Percentiles rank a stretch among this genome's conserved stretches.
These are phyloP conservation scores for Epiblema foenella DNA, from an alignment of 2,888 invertebrate species.

Conservation along the genomic window DNA sequence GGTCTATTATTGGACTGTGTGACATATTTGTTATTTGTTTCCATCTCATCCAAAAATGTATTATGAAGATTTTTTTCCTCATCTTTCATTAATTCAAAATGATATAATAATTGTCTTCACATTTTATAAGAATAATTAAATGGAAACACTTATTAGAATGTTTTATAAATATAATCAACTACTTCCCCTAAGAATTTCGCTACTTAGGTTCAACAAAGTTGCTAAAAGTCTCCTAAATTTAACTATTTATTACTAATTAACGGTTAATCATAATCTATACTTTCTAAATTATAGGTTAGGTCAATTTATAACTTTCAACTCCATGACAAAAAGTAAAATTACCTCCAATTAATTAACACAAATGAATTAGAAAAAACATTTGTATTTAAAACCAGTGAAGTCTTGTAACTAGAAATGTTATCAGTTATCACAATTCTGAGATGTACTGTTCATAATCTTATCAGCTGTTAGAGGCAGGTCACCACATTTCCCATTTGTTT, in stretches of 20 bases:
- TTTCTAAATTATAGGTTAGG: background rate
- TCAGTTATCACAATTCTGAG: constrained; percentile 35
- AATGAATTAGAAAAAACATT: background rate
- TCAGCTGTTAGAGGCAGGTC: constrained; percentile 33
- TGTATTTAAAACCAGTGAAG: background rate
- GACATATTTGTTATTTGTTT: too few species aligned
- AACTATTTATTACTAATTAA: background rate
- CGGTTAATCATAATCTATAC: background rate
- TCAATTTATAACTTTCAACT: background rate
- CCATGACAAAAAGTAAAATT: background rate
- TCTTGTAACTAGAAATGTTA: constrained; percentile 19
- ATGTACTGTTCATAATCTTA: constrained; percentile 39
- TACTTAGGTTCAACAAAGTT: too few species aligned
- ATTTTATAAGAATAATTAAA: too few species aligned
- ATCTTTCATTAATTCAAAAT: too few species aligned
- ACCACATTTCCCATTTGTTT: constrained; percentile 17
- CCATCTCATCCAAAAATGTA: too few species aligned
- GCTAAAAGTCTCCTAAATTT: too few species aligned
- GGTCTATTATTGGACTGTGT: too few species aligned
- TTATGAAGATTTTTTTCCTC: too few species aligned
- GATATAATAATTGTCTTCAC: too few species aligned
- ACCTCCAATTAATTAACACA: background rate
- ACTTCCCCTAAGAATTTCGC: too few species aligned
- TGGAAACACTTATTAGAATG: too few species aligned
- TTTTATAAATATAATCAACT: too few species aligned